These are phyloP conservation scores for Orientallactaga sibirica DNA, from an alignment of 2,797 vertebrate genomes.

Conservation along the genomic window DNA sequence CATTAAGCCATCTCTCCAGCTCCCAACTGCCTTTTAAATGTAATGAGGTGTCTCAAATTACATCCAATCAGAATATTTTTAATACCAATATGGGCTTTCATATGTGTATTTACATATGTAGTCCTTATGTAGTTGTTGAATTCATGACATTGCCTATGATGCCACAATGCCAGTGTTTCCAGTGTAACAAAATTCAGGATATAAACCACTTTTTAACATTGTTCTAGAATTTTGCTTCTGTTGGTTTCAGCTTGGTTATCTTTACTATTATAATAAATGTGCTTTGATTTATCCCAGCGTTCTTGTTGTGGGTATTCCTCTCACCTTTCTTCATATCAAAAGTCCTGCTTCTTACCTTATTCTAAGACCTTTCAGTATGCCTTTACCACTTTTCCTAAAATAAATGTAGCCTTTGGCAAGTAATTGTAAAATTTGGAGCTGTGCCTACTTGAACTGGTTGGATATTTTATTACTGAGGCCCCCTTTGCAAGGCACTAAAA, in stretches of 20 bases:
- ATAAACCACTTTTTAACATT: slow-evolving; percentile 9
- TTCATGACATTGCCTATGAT: background rate
- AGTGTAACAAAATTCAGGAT: slow-evolving; percentile 4
- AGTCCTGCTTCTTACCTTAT: background rate
- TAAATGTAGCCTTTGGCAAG: background rate
- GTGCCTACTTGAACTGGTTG: slow-evolving; percentile 3
- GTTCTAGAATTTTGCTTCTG: slow-evolving; percentile 4
- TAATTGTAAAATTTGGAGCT: slow-evolving; percentile 23
- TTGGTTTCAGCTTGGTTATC: background rate
- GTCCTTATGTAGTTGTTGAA: too few relatives aligned
- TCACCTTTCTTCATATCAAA: background rate
- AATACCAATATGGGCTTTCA: slow-evolving; percentile 25
- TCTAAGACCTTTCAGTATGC: background rate
- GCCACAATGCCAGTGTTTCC: background rate
- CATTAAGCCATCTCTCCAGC: too few relatives aligned
- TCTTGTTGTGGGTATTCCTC: background rate
- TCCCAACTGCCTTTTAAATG: background rate
- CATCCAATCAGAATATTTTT: slow-evolving; percentile 16
- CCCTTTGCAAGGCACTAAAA: slow-evolving; percentile 38
- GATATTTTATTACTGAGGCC: slow-evolving; percentile 20
- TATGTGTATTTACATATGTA: background rate
- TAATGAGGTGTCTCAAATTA: slow-evolving; percentile 38
- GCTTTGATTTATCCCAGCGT: slow-evolving; percentile 29
- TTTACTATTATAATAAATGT: background rate
- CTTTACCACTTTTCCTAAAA: slow-evolving; percentile 39